Evolutionary conservation across 2,888 invertebrate species (phyloP), one percentile per base, ranked within the genome.

Genomic region (Tachina grossa): DNA sequence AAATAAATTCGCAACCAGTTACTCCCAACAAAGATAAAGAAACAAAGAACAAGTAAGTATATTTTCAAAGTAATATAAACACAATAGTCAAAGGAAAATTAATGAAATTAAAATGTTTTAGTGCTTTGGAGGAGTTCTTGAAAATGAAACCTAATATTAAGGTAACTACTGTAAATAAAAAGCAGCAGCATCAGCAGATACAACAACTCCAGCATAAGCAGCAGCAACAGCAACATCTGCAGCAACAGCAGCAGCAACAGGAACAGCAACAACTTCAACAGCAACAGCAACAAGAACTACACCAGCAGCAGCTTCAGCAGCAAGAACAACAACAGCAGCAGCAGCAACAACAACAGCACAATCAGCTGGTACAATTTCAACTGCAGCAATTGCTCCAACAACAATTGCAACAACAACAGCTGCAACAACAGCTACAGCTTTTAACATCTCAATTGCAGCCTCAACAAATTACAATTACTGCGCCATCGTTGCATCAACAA

Each of bases 111-210:
- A 39, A 39, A 59, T 59, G 9, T 66, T 85, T 39, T 53, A 92
- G 92, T 85, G 89, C 91, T 5, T 84, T 92, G 78, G 92, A 92
- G 53, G 92, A 92, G 83, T 92, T 92, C 86, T 89, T 92, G 8
- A 90, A 91, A 83, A 89, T 92, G 68, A 92, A 92, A 85, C 92
- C 92, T 9, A 92, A 92, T 77, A 91, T 92, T 13, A 92, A 92
- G 63, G 91, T 92, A 9, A 92, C 92, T 9, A 91, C 92, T 11
- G 87, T 92, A 10, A 78, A 68, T 31, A 87, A 87, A 69, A 88
- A 84, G 55, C 84, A 81, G 22, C 71, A 74, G 31, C 85, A 85
- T 14, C 69, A 82, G 14, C 86, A 84, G 10, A 81, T 84, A 41
- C 77, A 80, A 9, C 86, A 85, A 1, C 84, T 86, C 9, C 83